Evolutionary conservation across 2,888 invertebrate genomes (phyloP).

Genomic region (Eupithecia inturbata): DNA sequence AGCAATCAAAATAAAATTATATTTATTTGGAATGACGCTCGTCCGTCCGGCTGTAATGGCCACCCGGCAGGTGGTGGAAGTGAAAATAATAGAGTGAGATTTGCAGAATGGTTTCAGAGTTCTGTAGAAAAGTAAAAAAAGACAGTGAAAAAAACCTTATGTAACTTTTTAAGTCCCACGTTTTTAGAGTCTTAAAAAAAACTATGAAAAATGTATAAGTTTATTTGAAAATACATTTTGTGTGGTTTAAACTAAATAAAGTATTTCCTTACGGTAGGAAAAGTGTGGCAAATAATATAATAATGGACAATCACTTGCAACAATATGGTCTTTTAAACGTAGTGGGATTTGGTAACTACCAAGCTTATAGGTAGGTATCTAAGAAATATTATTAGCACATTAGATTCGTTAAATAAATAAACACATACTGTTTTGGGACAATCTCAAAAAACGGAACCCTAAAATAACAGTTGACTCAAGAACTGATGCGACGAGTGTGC

Average conservation of each 20-base stretch:
- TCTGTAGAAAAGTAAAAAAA: constrained; percentile 26
- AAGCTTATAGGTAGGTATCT: not conserved
- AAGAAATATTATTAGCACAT: not conserved
- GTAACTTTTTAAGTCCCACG: not conserved
- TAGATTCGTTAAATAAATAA: not conserved
- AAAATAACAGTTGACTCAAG: constrained; percentile 62
- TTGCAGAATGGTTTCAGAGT: constrained; percentile 15
- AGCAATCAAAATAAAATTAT: constrained; percentile 71
- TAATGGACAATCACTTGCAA: not conserved
- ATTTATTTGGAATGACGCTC: constrained; percentile 73
- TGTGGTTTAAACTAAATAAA: not conserved
- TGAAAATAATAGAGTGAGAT: constrained; percentile 25
- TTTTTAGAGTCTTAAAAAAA: not conserved
- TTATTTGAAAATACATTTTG: not conserved
- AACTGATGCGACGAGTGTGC: constrained; percentile 57
- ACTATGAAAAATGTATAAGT: not conserved
- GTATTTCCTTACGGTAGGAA: not conserved
- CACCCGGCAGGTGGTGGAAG: constrained; percentile 70
- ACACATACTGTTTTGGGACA: not conserved
- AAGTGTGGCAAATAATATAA: not conserved
- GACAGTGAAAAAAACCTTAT: no score
- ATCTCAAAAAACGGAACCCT: constrained; percentile 52
- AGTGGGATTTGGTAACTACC: not conserved
- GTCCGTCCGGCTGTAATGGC: constrained; percentile 71
- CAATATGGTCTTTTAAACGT: not conserved